phyloP scores from a whole-genome alignment of 2,113 vertebrate species.

The Aspiorhynchus laticeps region DNA sequence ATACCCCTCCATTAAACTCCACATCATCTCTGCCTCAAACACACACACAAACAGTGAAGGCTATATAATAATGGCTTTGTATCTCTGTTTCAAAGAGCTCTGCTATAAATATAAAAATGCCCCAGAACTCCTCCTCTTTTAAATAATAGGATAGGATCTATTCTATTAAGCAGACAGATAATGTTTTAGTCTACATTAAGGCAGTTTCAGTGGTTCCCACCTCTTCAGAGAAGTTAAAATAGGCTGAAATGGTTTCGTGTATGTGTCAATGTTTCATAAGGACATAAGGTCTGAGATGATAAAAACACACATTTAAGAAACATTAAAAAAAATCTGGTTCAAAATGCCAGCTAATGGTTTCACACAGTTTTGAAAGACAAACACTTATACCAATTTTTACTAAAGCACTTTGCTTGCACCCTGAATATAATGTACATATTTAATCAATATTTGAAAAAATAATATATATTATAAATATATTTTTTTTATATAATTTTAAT shows the following conservation, averaged over 20 bases:
- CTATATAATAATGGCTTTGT: constrained; percentile 48
- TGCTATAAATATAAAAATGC: constrained; percentile 34
- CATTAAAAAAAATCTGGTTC: background rate
- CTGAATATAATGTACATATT: too few relatives aligned
- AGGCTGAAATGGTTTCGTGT: background rate
- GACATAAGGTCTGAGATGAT: background rate
- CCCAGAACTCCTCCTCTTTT: constrained; percentile 25
- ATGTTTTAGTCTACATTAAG: constrained; percentile 6
- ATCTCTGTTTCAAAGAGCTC: constrained; percentile 39
- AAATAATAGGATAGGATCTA: constrained; percentile 27
- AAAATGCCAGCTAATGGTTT: background rate
- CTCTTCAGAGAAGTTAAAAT: background rate
- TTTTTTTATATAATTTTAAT: too few relatives aligned
- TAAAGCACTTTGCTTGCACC: too few relatives aligned
- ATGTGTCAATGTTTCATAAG: background rate
- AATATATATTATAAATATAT: too few relatives aligned
- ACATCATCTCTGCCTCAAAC: constrained; percentile 36
- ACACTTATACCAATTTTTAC: too few relatives aligned
- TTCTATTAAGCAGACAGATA: constrained; percentile 34
- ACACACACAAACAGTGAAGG: constrained; percentile 48
- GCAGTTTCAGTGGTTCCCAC: background rate
- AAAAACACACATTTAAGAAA: background rate
- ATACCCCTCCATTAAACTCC: constrained; percentile 60
- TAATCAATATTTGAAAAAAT: too few relatives aligned
- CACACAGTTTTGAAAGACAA: too few relatives aligned